Conservation (phyloP, 2,888 invertebrate species). For the Chironomus riparius region DNA sequence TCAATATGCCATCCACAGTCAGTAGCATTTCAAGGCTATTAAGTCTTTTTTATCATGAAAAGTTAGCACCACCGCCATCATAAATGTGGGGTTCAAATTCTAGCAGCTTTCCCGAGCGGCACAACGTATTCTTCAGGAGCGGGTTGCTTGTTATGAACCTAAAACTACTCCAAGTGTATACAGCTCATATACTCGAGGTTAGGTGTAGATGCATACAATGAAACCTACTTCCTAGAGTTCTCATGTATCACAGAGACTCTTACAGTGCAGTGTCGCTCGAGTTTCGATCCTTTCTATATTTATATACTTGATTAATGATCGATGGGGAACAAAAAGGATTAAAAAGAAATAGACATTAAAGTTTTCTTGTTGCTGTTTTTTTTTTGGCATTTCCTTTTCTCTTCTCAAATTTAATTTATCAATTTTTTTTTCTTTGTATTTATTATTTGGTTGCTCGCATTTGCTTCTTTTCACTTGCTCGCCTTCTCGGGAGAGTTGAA, state of each 20-base stretch:
- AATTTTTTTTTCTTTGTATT: not conserved
- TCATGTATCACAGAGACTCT: too few relatives aligned
- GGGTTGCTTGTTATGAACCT: too few relatives aligned
- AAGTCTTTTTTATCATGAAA: not conserved
- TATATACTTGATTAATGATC: not conserved
- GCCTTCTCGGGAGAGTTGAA: conserved; percentile 13
- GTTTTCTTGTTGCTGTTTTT: not conserved
- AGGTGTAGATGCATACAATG: too few relatives aligned
- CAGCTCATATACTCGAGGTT: too few relatives aligned
- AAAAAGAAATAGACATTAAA: not conserved
- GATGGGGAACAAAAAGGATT: not conserved
- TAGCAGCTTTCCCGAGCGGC: not conserved
- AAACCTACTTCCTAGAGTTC: too few relatives aligned
- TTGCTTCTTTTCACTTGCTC: conserved; percentile 19
- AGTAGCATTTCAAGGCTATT: not conserved
- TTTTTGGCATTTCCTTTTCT: not conserved
- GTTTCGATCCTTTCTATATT: too few relatives aligned
- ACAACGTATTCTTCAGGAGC: too few relatives aligned
- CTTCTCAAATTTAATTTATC: not conserved
- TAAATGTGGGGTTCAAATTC: not conserved
- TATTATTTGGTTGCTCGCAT: conserved; percentile 11
- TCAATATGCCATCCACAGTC: too few relatives aligned
- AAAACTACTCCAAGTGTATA: too few relatives aligned
- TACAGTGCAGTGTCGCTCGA: too few relatives aligned
- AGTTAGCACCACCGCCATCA: not conserved